A percentile compares a stretch with the other conserved stretches of the same genome.
phyloP scores from a whole-genome alignment of 2,797 vertebrate genomes.

The Tapera naevia region DNA sequence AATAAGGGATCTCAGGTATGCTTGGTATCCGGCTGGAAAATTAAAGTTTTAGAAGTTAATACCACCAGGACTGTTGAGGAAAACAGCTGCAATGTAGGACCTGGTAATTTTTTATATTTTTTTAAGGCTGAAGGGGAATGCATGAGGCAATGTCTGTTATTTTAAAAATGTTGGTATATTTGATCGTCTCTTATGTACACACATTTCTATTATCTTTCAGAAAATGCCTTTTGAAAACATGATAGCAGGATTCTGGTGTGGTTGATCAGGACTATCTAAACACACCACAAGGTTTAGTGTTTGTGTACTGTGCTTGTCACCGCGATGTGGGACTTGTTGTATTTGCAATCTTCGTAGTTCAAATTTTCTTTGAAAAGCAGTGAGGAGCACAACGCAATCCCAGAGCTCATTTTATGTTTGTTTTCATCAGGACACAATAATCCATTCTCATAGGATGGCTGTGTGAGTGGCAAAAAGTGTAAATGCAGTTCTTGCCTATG shows the following conservation, averaged over 20 bases:
- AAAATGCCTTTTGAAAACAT: not conserved
- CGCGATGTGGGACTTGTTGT: not conserved
- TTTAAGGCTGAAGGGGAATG: not conserved
- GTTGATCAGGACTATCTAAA: not conserved
- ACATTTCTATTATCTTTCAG: not conserved
- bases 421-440: slow-evolving; percentile 50
- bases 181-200: not conserved
- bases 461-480: not conserved
- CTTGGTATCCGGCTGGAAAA: slow-evolving; percentile 55
- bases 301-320: not conserved
- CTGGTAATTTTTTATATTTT: not conserved
- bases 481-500: slow-evolving; percentile 3
- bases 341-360: slow-evolving; percentile 3
- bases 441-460: not conserved
- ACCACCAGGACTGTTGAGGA: not conserved
- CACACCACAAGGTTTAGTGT: not conserved
- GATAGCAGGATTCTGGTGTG: not conserved
- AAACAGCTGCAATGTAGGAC: slow-evolving; percentile 15
- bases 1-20: slow-evolving; percentile 50
- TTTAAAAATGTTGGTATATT: not conserved
- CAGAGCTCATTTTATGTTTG: not conserved
- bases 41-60: slow-evolving; percentile 46
- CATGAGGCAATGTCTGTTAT: not conserved
- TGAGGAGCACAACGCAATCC: not conserved
- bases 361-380: slow-evolving; percentile 12